A percentile compares a stretch with the other conserved stretches of the same genome.
Evolutionary conservation across 92 coral and sea anemone species (phyloP).

Genomic region (Metridium senile): DNA sequence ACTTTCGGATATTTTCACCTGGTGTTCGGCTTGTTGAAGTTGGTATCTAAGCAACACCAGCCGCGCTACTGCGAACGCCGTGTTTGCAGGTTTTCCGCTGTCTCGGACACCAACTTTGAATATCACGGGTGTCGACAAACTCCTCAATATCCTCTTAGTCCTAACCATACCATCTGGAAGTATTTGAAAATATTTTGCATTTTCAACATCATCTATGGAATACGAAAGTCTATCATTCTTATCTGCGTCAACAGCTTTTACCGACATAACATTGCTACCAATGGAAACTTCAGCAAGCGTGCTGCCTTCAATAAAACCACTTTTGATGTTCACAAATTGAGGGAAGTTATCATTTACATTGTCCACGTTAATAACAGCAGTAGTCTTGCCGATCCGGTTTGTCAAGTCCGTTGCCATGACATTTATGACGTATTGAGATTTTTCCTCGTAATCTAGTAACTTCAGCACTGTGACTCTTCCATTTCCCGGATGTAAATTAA

Average conservation of each 20-base stretch:
- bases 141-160: slow-evolving; percentile 45
- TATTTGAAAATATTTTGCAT: slow-evolving; percentile 59
- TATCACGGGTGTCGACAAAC: slow-evolving; percentile 51
- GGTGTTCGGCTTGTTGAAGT: slow-evolving; percentile 60
- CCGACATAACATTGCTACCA: slow-evolving; percentile 62
- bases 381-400: slow-evolving; percentile 68
- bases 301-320: slow-evolving; percentile 66
- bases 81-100: slow-evolving; percentile 66
- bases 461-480: slow-evolving; percentile 66
- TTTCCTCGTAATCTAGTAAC: slow-evolving; percentile 79
- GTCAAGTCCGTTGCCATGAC: slow-evolving; percentile 87
- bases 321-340: slow-evolving; percentile 37
- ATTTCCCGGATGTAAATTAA: slow-evolving; percentile 62
- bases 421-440: slow-evolving; percentile 60
- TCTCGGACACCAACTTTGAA: slow-evolving; percentile 76
- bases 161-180: slow-evolving; percentile 56
- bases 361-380: slow-evolving; percentile 57
- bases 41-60: slow-evolving; percentile 83
- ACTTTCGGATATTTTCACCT: slow-evolving; percentile 58
- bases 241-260: slow-evolving; percentile 74
- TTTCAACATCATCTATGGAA: slow-evolving; percentile 52
- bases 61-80: slow-evolving; percentile 53
- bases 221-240: slow-evolving; percentile 58
- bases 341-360: slow-evolving; percentile 91
- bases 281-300: slow-evolving; percentile 54